Evolutionary conservation across 2,888 invertebrate genomes (phyloP).

Genomic region (Petrophora chlorosata): DNA sequence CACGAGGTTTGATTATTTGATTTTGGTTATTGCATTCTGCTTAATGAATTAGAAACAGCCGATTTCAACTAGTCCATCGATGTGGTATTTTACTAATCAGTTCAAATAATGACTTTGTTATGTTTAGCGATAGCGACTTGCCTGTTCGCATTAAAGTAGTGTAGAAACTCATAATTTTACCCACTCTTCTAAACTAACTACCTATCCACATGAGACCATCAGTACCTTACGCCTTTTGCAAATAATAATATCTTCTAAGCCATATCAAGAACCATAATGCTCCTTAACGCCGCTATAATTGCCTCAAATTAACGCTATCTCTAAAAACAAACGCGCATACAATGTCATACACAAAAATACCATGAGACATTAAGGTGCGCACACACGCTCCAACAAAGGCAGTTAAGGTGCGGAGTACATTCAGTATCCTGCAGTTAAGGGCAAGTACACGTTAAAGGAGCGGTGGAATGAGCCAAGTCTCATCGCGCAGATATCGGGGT

Average conservation of each 20-base stretch:
- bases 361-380: not conserved
- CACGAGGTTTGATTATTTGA: constrained; percentile 8
- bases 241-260: no score
- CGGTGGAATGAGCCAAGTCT: constrained; percentile 29
- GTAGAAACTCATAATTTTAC: no score
- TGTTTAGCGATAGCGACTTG: no score
- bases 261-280: no score
- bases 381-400: constrained; percentile 8
- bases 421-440: constrained; percentile 4
- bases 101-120: no score
- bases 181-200: no score
- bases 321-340: constrained; percentile 3
- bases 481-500: constrained; percentile 36
- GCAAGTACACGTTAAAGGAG: constrained; percentile 17
- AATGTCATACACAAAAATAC: constrained; percentile 1
- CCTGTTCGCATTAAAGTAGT: no score
- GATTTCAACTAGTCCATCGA: no score
- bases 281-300: not conserved
- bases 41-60: not conserved
- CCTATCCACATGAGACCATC: no score
- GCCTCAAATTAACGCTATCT: constrained; percentile 3
- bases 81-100: no score
- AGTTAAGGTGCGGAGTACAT: constrained; percentile 3
- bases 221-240: no score
- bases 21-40: constrained; percentile 1